A percentile compares a stretch with the other conserved stretches of the same genome.
Conservation (phyloP, 2,888 invertebrate species). For the Ctenicera cuprea region DNA sequence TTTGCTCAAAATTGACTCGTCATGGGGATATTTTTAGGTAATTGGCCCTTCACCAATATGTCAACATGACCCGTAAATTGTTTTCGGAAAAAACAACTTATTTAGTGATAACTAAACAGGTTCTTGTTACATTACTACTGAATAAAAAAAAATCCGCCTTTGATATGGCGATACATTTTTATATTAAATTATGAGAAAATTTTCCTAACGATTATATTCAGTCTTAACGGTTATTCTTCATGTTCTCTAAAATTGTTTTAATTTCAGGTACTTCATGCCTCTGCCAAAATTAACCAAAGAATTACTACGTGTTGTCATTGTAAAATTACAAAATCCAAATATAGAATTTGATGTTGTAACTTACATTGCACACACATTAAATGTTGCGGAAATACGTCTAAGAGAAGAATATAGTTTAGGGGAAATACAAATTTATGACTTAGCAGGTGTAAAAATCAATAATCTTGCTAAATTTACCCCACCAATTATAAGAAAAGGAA, state of each 20-base stretch:
- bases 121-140: too few species aligned
- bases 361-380: slow-evolving; percentile 70
- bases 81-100: too few species aligned
- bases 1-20: too few species aligned
- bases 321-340: slow-evolving; percentile 68
- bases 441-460: slow-evolving; percentile 68
- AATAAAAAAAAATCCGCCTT: too few species aligned
- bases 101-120: too few species aligned
- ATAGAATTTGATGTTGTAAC: slow-evolving; percentile 67
- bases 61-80: too few species aligned
- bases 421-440: slow-evolving; percentile 73
- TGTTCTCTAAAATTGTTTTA: background rate
- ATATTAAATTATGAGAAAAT: too few species aligned
- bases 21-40: too few species aligned
- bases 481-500: slow-evolving; percentile 69
- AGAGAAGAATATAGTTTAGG: slow-evolving; percentile 71
- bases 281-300: slow-evolving; percentile 73
- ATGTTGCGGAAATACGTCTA: slow-evolving; percentile 72
- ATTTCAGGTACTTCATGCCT: slow-evolving; percentile 71
- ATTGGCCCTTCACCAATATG: too few species aligned
- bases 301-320: slow-evolving; percentile 71
- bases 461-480: slow-evolving; percentile 73
- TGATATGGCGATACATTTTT: too few species aligned
- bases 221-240: too few species aligned
- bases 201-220: too few species aligned